These are phyloP conservation scores for Parthenolecanium corni DNA, from an alignment of 2,888 invertebrate species.

Conservation along the genomic window DNA sequence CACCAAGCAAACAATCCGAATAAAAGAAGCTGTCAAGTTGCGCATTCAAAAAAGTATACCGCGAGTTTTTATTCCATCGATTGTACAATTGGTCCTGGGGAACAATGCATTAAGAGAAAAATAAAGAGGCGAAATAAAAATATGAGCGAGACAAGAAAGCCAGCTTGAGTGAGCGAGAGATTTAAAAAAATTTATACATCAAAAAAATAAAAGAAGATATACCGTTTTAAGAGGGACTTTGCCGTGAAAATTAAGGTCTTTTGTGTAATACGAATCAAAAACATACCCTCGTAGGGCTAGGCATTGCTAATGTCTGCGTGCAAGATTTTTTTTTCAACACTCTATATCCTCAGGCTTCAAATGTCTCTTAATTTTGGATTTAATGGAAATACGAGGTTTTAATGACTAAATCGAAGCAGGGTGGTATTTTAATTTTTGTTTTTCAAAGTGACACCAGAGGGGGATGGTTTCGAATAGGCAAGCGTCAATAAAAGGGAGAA, in stretches of 20 bases:
- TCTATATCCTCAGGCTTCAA: conserved; percentile 19
- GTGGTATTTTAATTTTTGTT: conserved; percentile 13
- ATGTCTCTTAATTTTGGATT: conserved; percentile 23
- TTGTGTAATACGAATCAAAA: conserved; percentile 28
- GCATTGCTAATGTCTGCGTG: not conserved
- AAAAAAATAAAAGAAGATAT: conserved; percentile 19
- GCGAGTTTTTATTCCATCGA: conserved; percentile 10
- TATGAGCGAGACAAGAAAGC: not conserved
- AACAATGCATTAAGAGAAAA: conserved; percentile 4
- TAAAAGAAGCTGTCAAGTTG: conserved; percentile 27
- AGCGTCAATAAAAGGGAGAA: too few relatives aligned
- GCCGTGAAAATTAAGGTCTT: conserved; percentile 22
- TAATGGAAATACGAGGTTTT: conserved; percentile 21
- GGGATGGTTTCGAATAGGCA: too few relatives aligned
- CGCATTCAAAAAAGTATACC: conserved; percentile 15
- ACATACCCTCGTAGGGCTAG: conserved; percentile 7
- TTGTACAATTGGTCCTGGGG: conserved; percentile 12
- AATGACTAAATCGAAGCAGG: conserved; percentile 6
- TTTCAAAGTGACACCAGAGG: too few relatives aligned
- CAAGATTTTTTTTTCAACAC: conserved; percentile 3
- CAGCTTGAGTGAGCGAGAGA: not conserved
- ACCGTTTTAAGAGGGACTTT: conserved; percentile 18
- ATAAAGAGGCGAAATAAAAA: not conserved
- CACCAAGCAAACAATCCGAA: conserved; percentile 26
- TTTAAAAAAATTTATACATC: too few relatives aligned